These are phyloP conservation scores for Kradibia gibbosae DNA, from an alignment of 1,140 invertebrate species.

Conservation along the genomic window DNA sequence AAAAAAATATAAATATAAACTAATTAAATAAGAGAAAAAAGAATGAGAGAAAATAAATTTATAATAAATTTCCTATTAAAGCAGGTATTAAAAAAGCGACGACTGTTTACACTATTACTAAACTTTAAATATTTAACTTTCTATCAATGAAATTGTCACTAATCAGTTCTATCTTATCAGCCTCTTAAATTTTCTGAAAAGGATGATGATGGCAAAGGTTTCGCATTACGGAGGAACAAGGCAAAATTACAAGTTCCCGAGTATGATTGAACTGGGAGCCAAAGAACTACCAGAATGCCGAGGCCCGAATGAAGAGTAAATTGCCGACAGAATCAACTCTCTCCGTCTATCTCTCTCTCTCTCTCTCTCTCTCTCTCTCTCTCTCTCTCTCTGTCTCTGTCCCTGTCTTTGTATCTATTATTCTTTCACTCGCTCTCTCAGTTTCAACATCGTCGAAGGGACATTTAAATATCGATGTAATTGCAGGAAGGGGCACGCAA, in stretches of 20 bases:
- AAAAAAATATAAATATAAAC: no score
- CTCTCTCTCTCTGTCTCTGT: background rate
- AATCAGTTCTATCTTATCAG: background rate
- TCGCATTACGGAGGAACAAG: background rate
- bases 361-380: background rate
- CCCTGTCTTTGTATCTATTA: no score
- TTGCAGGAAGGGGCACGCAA: conserved; percentile 62
- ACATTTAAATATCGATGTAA: conserved; percentile 58
- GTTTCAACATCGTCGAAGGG: conserved; percentile 43
- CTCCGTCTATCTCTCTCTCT: no score
- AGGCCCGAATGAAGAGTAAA: background rate
- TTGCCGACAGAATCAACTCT: no score
- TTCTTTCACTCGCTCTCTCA: background rate
- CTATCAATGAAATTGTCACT: background rate
- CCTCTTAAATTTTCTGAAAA: background rate
- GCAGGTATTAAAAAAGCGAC: no score
- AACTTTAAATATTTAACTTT: background rate
- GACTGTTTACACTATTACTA: background rate
- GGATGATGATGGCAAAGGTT: background rate
- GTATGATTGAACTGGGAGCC: background rate
- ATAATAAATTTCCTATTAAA: no score
- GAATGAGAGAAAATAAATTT: no score
- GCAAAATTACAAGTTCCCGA: background rate
- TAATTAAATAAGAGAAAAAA: no score
- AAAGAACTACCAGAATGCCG: background rate